Percentiles rank a stretch among this genome's conserved stretches.
Conservation (phyloP, 2,113 vertebrate species). For the Glareola pratincola region DNA sequence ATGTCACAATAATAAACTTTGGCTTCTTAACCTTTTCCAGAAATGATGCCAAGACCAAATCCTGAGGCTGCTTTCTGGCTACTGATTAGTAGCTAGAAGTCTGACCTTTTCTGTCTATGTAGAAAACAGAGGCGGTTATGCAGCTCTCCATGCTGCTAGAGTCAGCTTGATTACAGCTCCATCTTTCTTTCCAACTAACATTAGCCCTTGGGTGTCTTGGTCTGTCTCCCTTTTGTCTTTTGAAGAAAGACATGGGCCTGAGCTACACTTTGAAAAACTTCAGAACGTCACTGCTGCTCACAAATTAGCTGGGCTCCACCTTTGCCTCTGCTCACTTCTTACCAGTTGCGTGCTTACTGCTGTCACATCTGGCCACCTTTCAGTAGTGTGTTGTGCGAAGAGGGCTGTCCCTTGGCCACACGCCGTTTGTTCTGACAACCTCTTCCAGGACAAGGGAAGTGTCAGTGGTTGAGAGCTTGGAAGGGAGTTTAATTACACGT, state of each 20-base stretch:
- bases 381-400: background rate
- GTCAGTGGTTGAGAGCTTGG: background rate
- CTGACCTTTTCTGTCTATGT: slow-evolving; percentile 47
- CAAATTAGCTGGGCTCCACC: background rate
- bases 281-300: background rate
- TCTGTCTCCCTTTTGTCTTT: background rate
- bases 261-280: background rate
- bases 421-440: background rate
- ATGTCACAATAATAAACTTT: slow-evolving; percentile 59
- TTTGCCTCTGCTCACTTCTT: background rate
- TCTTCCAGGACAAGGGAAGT: background rate
- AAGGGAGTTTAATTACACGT: background rate
- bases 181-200: slow-evolving; percentile 2
- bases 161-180: slow-evolving; percentile 22
- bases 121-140: background rate
- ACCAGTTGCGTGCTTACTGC: background rate
- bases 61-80: slow-evolving; percentile 50
- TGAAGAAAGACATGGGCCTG: background rate
- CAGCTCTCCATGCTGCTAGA: slow-evolving; percentile 10
- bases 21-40: slow-evolving; percentile 58
- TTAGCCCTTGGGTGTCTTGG: background rate
- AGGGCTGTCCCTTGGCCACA: background rate
- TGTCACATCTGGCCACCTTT: background rate
- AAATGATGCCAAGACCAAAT: slow-evolving; percentile 51
- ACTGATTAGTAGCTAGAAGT: slow-evolving; percentile 55